Base-by-base conservation (phyloP, 35 echinoderm and acorn worm genomes). In the Ptychodera flava region DNA sequence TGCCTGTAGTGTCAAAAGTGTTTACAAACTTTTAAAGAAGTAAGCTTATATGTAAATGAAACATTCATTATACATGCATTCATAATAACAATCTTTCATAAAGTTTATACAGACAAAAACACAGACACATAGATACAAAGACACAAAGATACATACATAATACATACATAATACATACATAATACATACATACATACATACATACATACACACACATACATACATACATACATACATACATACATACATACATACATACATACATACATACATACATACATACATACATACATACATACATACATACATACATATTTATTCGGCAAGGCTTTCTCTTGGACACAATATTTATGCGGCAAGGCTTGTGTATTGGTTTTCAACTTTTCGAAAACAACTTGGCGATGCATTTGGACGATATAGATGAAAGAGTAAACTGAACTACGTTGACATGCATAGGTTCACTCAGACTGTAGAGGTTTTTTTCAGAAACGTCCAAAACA, bases 181-280 rank as follows among this genome's bases (percentile, higher is more conserved):
- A 12, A 64, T 64, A 64, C 45, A 22, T 64, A 64, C 45, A 64
- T 64, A 64, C 45, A 64, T 22, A 64, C 6, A 64, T 6, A 6
- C 45, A 12, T 64, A 64, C 22, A 64, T 64, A 64, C 45, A 64
- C 45, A 64, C 45, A 64, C 22, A 22, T 6, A 64, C 22, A 64
- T 64, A 22, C 45, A 64, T 64, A 64, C 45, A 64, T 64, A 64
- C 45, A 64, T 64, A 64, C 45, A 64, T 64, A 64, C 45, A 64
- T 64, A 64, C 45, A 64, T 64, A 64, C 45, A 64, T 64, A 64
- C 45, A 64, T 64, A 64, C 45, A 64, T 64, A 64, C 45, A 64
- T 64, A 64, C 45, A 64, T 64, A 64, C 45, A 64, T 64, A 64
- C 45, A 64, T 64, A 64, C 45, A 64, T 64, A 64, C 45, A 64